Base-by-base conservation (phyloP, 1,140 invertebrate genomes). In the Halictus rubicundus region DNA sequence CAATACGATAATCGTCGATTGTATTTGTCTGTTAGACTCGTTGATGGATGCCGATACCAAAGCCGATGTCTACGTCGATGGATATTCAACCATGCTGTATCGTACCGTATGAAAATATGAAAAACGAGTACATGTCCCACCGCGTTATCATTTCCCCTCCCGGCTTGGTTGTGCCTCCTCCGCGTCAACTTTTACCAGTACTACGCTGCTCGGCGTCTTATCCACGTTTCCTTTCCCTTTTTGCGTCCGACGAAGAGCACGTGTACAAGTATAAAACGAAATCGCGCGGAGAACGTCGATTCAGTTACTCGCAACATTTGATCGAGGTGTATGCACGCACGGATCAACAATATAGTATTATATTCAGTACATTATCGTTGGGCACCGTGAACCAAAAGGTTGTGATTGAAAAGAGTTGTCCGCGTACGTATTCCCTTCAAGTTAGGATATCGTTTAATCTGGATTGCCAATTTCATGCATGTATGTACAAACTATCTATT, bases 171-270 rank as follows among this genome's bases (percentile, higher is more conserved):
- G 21, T 72, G 19, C 68, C 76, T 72, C 52, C 42, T 32, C 46
- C 37, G 25, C 37, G 23, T 72, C 68, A 57, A 78, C 76, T 78
- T 78, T 78, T 78, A 78, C 76, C 69, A 78, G 32, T 39, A 19
- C 19, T 7, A 6, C 32, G 60, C 27, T 63, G 75, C 21, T 64
- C 16, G 39, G 25, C 46, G 32, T 64, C 69, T 78, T 78, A 72
- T 78, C 69, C 76, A 57, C 46, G 21, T 32, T 78, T 72, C 76
- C 76, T 78, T 78, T 78, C 76, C 76, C 76, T 78, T 78, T 78
- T 78, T 42, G 60, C 69, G 60, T 78, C 72, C 63, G 64, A 52
- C 27, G 25, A 72, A 49, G 49, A 72, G n/a, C 76, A 78, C 76
- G 76, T 78, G 76, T 39, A 72, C 60, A 21, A 42, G 68, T 78